Evolutionary conservation across 2,113 vertebrate species (phyloP).

Genomic region (Centropristis striata): DNA sequence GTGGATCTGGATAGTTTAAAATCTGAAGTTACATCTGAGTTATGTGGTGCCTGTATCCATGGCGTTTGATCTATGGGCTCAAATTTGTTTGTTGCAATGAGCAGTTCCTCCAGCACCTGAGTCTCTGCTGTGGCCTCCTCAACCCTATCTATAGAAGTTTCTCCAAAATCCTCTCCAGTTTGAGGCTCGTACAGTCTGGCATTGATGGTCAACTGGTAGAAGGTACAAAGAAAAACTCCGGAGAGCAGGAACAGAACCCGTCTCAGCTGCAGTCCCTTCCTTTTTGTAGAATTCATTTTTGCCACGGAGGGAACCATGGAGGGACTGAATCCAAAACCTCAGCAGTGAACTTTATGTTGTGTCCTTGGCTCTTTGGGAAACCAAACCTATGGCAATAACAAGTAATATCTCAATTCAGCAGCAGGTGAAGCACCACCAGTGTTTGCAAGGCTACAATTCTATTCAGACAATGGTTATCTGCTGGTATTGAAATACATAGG

Average conservation of each 20-base stretch:
- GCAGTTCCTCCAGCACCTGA: constrained; percentile 38
- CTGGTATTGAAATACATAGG: too few species aligned
- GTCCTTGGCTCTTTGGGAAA: constrained; percentile 53
- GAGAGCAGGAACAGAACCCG: constrained; percentile 90
- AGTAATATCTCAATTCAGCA: too few species aligned
- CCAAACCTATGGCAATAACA: constrained; percentile 13
- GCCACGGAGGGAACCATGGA: constrained; percentile 52
- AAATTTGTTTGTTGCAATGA: constrained; percentile 26
- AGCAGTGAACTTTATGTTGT: constrained; percentile 71
- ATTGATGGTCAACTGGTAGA: constrained; percentile 89
- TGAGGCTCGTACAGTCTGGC: constrained; percentile 80
- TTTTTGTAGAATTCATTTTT: constrained; percentile 86
- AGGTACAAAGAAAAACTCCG: constrained; percentile 85
- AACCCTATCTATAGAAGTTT: constrained; percentile 66
- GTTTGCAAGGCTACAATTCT: too few species aligned
- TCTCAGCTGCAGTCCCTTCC: constrained; percentile 86
- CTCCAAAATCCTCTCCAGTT: constrained; percentile 64
- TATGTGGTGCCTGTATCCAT: not conserved
- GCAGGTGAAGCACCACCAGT: too few species aligned
- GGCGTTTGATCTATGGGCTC: constrained; percentile 70
- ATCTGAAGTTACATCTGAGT: constrained; percentile 37
- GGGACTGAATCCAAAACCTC: constrained; percentile 45
- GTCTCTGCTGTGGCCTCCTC: constrained; percentile 58
- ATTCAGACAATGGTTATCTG: too few species aligned
- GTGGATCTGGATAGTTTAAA: constrained; percentile 38